Conservation (phyloP, 2,797 vertebrate genomes). For the Etheostoma nigrum region DNA sequence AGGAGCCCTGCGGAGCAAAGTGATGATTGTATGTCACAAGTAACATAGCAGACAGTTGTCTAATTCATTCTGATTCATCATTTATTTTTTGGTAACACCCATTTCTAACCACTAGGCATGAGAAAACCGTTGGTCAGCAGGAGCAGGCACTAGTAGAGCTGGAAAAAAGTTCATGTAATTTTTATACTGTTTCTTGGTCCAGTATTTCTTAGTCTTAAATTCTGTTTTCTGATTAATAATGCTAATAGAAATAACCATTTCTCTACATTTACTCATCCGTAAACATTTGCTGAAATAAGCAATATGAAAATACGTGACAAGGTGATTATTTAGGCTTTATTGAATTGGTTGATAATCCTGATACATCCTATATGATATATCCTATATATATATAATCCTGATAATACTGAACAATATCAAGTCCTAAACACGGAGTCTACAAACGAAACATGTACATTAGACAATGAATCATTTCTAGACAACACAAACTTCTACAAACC, state of each 20-base stretch:
- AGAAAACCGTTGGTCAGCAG: not conserved
- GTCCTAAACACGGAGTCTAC: not conserved
- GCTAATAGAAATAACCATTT: not conserved
- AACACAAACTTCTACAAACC: not conserved
- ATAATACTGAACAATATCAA: too few relatives aligned
- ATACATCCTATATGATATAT: too few relatives aligned
- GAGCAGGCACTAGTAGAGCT: not conserved
- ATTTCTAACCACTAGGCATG: not conserved
- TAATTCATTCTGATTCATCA: not conserved
- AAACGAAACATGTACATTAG: not conserved
- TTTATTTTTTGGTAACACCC: not conserved
- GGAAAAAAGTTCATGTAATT: not conserved
- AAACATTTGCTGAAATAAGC: not conserved
- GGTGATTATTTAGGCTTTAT: not conserved
- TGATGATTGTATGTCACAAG: not conserved
- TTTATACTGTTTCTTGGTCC: not conserved
- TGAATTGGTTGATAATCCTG: not conserved
- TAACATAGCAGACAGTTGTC: not conserved
- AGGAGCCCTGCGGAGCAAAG: constrained; percentile 32
- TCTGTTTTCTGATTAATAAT: not conserved
- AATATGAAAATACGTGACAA: not conserved
- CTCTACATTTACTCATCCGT: not conserved
- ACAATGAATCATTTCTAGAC: not conserved
- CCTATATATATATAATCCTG: too few relatives aligned
- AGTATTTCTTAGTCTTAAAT: not conserved